Evolutionary conservation across 2,113 vertebrate genomes (phyloP).

Genomic region (Symphodus melops): DNA sequence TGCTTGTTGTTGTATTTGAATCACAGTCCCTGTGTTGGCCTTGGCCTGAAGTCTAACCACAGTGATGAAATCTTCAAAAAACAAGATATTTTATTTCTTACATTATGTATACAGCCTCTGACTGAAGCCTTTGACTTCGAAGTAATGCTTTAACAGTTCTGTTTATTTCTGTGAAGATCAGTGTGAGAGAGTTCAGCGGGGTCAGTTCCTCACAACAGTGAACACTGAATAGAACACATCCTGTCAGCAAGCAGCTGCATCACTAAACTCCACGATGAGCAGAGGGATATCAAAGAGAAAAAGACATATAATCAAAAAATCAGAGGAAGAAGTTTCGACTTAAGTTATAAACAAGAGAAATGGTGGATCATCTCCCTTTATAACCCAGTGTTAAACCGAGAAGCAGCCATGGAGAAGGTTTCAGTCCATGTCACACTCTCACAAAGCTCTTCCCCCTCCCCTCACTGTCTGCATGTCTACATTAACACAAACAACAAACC

Average conservation of each 20-base stretch:
- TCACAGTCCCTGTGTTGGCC: not conserved
- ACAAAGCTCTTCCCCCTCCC: constrained; percentile 25
- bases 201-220: too few species aligned
- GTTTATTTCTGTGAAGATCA: too few species aligned
- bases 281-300: too few species aligned
- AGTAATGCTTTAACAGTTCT: not conserved
- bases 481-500: constrained; percentile 42
- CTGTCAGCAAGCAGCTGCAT: too few species aligned
- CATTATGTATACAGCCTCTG: too few species aligned
- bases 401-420: too few species aligned
- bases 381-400: not conserved
- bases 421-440: not conserved
- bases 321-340: not conserved
- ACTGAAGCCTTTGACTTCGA: not conserved
- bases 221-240: too few species aligned
- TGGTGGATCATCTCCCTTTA: not conserved
- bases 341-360: not conserved
- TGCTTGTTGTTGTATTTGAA: not conserved
- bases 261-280: too few species aligned
- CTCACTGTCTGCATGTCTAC: constrained; percentile 7
- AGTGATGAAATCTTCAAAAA: not conserved
- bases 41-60: not conserved
- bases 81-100: not conserved
- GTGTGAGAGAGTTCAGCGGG: too few species aligned
- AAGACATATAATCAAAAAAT: too few species aligned